Conservation (phyloP, 1,140 invertebrate genomes). For the Phortica variegata region DNA sequence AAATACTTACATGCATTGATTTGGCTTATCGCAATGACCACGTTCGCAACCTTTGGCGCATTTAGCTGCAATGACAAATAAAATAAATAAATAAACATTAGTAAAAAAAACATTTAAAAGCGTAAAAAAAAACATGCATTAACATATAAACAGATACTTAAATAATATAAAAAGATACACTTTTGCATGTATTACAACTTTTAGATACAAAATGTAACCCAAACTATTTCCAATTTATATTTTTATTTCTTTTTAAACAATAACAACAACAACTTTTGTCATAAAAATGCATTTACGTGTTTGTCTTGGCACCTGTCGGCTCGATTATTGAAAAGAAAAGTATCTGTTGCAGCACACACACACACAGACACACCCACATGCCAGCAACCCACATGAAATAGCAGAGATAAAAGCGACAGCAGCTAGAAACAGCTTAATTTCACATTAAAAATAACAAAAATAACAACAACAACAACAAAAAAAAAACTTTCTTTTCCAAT, state of each 20-base stretch:
- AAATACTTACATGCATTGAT: conserved; percentile 92
- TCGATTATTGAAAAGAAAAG: conserved; percentile 2
- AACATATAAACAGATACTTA: not conserved
- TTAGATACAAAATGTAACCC: too few species aligned
- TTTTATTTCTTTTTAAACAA: too few species aligned
- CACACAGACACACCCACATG: conserved; percentile 17
- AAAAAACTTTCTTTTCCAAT: conserved; percentile 45
- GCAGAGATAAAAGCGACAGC: conserved; percentile 2
- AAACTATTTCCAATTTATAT: too few species aligned
- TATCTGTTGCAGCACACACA: conserved; percentile 23
- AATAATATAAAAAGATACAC: too few species aligned
- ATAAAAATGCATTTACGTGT: too few species aligned
- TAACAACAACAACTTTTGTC: too few species aligned
- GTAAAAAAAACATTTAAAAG: conserved; percentile 19
- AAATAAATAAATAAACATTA: conserved; percentile 58
- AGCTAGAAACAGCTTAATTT: not conserved
- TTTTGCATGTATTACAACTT: too few species aligned
- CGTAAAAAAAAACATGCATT: conserved; percentile 5
- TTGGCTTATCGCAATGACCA: conserved; percentile 87
- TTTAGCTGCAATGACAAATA: conserved; percentile 78
- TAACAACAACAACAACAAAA: conserved; percentile 8
- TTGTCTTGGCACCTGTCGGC: too few species aligned
- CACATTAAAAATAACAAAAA: conserved; percentile 27
- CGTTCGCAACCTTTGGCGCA: conserved; percentile 91
- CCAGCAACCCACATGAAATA: conserved; percentile 25